Evolutionary conservation across 2,797 vertebrate genomes (phyloP).

Genomic region (Peromyscus melanophrys): DNA sequence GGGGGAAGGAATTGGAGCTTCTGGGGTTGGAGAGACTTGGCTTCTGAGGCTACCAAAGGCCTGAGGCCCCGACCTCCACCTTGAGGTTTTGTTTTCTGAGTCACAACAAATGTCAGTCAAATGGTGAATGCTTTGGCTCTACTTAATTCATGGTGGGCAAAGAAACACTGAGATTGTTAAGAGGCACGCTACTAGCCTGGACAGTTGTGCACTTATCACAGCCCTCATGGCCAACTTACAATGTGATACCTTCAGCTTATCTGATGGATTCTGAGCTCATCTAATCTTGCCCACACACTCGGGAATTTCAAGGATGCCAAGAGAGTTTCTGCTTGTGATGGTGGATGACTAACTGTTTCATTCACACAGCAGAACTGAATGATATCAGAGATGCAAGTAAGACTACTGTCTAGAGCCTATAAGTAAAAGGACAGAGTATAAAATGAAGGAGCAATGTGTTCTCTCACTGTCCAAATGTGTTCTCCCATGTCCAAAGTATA

Average conservation of each 20-base stretch:
- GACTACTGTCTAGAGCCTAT: neutral
- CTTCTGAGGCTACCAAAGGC: neutral
- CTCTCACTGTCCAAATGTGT: neutral
- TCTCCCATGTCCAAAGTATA: neutral
- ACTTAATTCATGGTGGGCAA: neutral
- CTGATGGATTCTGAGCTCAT: neutral
- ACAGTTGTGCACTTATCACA: neutral
- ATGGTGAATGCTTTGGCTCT: neutral
- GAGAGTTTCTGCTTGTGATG: neutral
- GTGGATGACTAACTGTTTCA: neutral
- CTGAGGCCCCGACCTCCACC: neutral
- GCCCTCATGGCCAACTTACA: neutral
- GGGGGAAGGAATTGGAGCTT: neutral
- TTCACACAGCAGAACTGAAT: neutral
- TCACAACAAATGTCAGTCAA: neutral
- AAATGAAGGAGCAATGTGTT: neutral
- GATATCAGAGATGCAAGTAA: neutral
- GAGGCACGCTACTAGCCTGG: neutral
- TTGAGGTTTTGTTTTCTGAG: neutral
- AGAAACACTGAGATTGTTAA: neutral
- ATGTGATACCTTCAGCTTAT: neutral
- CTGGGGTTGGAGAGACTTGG: neutral
- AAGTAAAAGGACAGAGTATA: neutral
- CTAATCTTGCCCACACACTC: neutral
- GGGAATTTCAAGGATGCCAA: conserved; percentile 13